Evolutionary conservation across 2,888 invertebrate genomes (phyloP).

Genomic region (Halictus ligatus): DNA sequence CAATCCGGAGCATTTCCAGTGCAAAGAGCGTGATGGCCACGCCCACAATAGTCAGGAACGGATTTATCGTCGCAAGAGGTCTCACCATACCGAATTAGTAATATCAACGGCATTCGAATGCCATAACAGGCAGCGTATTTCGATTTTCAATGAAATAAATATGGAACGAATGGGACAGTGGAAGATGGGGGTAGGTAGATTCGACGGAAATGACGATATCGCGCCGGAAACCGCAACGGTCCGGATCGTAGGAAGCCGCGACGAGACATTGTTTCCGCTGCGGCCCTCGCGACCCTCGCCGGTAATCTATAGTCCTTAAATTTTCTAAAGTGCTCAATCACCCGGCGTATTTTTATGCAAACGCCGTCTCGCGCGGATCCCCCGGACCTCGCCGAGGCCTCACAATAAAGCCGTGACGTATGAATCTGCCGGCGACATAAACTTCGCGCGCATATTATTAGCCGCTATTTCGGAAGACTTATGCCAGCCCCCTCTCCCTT

Average conservation of each 20-base stretch:
- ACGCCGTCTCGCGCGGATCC: conserved; percentile 71
- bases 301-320: conserved; percentile 82
- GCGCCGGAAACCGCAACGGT: conserved; percentile 20
- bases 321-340: conserved; percentile 84
- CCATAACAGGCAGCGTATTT: not conserved
- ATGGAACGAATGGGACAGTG: not conserved
- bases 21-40: not conserved
- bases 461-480: conserved; percentile 72
- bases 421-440: conserved; percentile 81
- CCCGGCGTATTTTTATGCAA: conserved; percentile 82
- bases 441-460: conserved; percentile 82
- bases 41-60: not conserved
- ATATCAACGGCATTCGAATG: not conserved
- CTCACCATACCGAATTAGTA: not conserved
- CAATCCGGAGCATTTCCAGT: not conserved
- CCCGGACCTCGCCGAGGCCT: conserved; percentile 62
- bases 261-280: conserved; percentile 77
- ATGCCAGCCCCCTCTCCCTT: conserved; percentile 40
- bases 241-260: conserved; percentile 35
- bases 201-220: conserved; percentile 36
- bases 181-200: not conserved
- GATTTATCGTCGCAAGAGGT: not conserved
- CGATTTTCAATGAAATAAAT: not conserved
- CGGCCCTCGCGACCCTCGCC: conserved; percentile 46
- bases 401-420: conserved; percentile 81